These are phyloP conservation scores for Lethrus apterus DNA, from an alignment of 1,140 invertebrate genomes.

Conservation along the genomic window DNA sequence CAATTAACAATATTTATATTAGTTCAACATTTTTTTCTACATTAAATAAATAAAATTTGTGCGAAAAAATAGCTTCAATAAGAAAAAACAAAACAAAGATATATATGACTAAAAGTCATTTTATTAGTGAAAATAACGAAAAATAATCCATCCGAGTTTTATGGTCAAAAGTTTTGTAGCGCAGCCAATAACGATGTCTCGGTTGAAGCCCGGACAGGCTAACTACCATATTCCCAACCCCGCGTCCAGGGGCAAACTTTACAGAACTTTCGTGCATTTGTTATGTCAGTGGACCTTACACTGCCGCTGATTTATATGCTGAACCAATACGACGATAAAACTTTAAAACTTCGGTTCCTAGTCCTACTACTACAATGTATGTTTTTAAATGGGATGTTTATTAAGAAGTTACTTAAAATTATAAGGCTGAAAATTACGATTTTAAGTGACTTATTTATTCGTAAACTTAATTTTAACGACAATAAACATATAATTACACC, in stretches of 20 bases:
- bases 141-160: slow-evolving; percentile 11
- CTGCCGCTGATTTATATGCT: slow-evolving; percentile 21
- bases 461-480: no score
- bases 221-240: slow-evolving; percentile 2
- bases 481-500: no score
- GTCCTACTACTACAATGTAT: slow-evolving; percentile 10
- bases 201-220: not conserved
- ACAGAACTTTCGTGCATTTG: slow-evolving; percentile 19
- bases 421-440: no score
- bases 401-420: no score
- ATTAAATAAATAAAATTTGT: no score
- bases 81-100: slow-evolving; percentile 2
- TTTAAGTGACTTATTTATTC: no score
- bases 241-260: slow-evolving; percentile 11
- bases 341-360: slow-evolving; percentile 18
- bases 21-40: no score
- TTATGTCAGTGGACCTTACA: slow-evolving; percentile 23
- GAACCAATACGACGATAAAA: slow-evolving; percentile 21
- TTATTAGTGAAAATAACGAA: slow-evolving; percentile 12
- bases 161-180: slow-evolving; percentile 7
- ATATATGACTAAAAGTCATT: slow-evolving; percentile 12
- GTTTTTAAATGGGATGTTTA: slow-evolving; percentile 15
- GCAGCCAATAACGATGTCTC: slow-evolving; percentile 5
- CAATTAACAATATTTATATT: no score
- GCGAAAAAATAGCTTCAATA: no score